These are phyloP conservation scores for Caenorhabditis doughertyi DNA, from an alignment of 2,888 invertebrate species.

Conservation along the genomic window DNA sequence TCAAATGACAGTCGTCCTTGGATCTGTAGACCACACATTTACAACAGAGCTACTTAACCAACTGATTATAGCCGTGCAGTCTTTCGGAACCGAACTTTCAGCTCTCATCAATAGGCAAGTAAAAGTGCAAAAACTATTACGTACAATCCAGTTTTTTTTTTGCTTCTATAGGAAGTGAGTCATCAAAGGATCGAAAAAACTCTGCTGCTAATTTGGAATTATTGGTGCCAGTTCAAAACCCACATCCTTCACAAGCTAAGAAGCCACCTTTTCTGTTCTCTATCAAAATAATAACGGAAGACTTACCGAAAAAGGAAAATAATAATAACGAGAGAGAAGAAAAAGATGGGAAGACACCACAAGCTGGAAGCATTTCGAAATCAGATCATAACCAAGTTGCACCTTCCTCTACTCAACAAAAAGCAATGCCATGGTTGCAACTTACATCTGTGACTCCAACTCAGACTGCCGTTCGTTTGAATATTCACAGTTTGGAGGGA, in stretches of 20 bases:
- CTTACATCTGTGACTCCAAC: constrained; percentile 98
- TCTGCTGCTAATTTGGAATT: constrained; percentile 44
- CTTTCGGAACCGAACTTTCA: constrained; percentile 89
- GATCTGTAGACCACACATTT: constrained; percentile 92
- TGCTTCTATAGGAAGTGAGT: constrained; percentile 14
- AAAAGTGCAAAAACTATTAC: no score
- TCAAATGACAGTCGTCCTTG: constrained; percentile 69
- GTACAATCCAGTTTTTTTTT: no score
- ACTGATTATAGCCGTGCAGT: constrained; percentile 98
- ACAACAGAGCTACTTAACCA: constrained; percentile 98
- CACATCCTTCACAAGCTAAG: background rate
- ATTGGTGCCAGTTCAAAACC: constrained; percentile 22
- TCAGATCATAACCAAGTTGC: no score
- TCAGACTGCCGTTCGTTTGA: constrained; percentile 95
- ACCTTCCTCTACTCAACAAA: background rate
- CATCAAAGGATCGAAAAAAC: constrained; percentile 4
- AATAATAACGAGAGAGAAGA: constrained; percentile 1
- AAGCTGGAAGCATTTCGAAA: background rate
- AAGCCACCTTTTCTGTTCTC: constrained; percentile 65
- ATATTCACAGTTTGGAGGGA: constrained; percentile 95
- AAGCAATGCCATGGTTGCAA: constrained; percentile 88
- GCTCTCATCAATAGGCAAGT: constrained; percentile 63
- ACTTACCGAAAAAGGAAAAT: constrained; percentile 10
- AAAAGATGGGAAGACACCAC: background rate
- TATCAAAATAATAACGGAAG: constrained; percentile 54